Conservation (phyloP, 2,797 vertebrate genomes). For the Falco cherrug region DNA sequence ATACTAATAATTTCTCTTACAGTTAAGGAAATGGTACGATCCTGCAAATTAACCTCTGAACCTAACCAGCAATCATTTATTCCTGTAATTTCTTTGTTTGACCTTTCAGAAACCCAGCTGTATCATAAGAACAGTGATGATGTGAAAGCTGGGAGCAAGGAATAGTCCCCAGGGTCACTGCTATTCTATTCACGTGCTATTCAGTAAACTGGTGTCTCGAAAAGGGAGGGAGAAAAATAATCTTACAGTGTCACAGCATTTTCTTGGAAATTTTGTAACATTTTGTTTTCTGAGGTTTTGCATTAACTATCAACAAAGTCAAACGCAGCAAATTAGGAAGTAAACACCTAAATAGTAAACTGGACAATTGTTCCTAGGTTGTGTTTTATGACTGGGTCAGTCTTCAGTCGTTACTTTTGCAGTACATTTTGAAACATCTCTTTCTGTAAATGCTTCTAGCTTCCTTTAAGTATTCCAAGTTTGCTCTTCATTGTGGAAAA, state of each 20-base stretch:
- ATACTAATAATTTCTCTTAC: not conserved
- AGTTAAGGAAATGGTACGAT: not conserved
- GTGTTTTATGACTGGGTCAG: not conserved
- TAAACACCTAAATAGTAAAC: not conserved
- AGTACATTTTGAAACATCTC: not conserved
- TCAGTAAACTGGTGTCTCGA: not conserved
- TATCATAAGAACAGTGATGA: not conserved
- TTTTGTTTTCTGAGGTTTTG: not conserved
- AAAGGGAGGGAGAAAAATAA: accelerated
- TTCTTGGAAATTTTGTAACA: not conserved
- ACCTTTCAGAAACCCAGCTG: not conserved
- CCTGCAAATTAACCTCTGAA: not conserved
- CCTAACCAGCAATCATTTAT: not conserved
- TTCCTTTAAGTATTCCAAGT: not conserved
- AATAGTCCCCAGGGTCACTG: not conserved
- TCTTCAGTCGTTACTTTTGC: not conserved
- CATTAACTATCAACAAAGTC: not conserved
- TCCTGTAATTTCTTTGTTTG: not conserved
- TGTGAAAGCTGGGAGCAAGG: not conserved
- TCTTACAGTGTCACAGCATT: not conserved
- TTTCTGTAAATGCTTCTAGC: not conserved
- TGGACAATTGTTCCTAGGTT: not conserved
- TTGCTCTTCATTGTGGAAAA: not conserved
- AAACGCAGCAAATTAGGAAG: not conserved
- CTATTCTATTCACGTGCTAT: not conserved